Base-by-base conservation (phyloP, 1,140 invertebrate genomes). In the Hylyphantes graminicola region DNA sequence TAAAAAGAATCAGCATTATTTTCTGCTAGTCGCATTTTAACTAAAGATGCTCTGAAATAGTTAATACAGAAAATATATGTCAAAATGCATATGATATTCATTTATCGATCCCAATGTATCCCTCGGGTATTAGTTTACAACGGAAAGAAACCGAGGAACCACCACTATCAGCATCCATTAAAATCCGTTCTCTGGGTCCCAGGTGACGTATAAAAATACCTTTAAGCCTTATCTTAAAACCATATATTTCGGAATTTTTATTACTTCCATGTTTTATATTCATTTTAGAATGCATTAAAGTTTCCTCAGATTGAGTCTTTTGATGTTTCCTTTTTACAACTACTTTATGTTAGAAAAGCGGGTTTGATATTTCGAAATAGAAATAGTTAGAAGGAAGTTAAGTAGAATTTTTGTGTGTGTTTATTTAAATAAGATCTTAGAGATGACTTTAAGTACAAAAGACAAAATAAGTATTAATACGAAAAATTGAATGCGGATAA, bases 171-270 rank as follows among this genome's bases (percentile, higher is more conserved):
- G 11, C 65, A 68, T 68, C 77, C 65, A 80, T 80, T 80, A 80
- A 80, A 80, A 57, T 55, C 13, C 50, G 63, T 67, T 70, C 51
- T 50, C 19, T 53, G 51, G 50, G 7, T 80, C 77, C 65, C 77
- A 17, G n/a, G 11, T 12, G 77, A 80, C 21, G 53, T 59, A 80
- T 80, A 80, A 80, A 80, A 70, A 80, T 70, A 70, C 63, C 70
- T 80, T 80, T 55, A 80, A 78, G 70, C 77, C 65, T 50, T 80
- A 80, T 61, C 77, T 80, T 59, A 57, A 57, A 17, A 55, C 51
- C 12, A 59, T 59, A 59, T 59, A 12, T 59, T 59, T 6, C 12
- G 11, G 57, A 13, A 59, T 59, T 59, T 59, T 59, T 59, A 13
- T 59, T n/a, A 13, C n/a, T 59, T 48, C 68, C 15, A 51, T 15